Evolutionary conservation across 2,888 invertebrate genomes (phyloP).

Genomic region (Leptopterna dolabrata): DNA sequence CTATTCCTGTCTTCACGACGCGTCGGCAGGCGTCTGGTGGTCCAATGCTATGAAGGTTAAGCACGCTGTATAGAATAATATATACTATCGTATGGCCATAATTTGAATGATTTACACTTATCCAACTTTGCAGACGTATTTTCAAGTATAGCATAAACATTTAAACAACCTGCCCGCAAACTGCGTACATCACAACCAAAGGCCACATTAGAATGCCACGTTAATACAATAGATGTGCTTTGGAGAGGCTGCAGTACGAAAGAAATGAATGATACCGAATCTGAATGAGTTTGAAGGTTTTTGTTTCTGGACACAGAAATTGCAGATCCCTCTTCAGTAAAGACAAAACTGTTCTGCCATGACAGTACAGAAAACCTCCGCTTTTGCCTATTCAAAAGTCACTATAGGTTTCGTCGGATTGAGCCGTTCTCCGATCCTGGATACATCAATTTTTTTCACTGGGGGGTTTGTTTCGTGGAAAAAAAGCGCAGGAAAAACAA

Average conservation of each 20-base stretch:
- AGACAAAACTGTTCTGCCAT: conserved; percentile 22
- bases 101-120: too few species aligned
- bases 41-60: too few species aligned
- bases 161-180: too few species aligned
- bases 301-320: conserved; percentile 19
- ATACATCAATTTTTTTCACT: neutral
- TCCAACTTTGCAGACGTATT: too few species aligned
- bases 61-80: too few species aligned
- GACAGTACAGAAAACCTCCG: neutral
- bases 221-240: too few species aligned
- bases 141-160: too few species aligned
- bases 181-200: too few species aligned
- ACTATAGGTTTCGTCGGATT: neutral
- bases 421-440: neutral
- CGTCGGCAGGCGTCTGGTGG: too few species aligned
- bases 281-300: conserved; percentile 8
- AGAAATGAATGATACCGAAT: neutral
- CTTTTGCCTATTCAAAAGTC: neutral
- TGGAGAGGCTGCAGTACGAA: neutral
- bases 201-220: too few species aligned
- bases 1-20: too few species aligned
- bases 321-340: conserved; percentile 2
- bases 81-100: too few species aligned
- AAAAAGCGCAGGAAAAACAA: conserved; percentile 4
- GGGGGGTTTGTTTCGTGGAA: neutral